Evolutionary conservation across 2,113 vertebrate genomes (phyloP).

Genomic region (Herpailurus yagouaroundi): DNA sequence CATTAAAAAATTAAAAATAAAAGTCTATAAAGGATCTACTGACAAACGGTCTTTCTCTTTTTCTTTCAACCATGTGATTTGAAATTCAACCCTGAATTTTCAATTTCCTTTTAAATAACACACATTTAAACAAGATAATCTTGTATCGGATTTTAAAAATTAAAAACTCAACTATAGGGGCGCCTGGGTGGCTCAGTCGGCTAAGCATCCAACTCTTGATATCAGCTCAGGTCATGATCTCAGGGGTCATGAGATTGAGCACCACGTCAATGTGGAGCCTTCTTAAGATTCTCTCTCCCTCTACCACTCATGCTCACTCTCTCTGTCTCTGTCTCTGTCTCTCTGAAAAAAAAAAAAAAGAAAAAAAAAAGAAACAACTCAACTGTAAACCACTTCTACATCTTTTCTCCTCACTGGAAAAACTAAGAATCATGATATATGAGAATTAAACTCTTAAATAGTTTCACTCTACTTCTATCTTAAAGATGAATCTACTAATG

Average conservation of each 20-base stretch:
- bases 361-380: background rate
- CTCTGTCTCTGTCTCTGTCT: too few relatives aligned
- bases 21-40: background rate
- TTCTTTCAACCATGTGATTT: background rate
- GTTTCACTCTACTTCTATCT: background rate
- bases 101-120: background rate
- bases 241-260: too few relatives aligned
- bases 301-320: too few relatives aligned
- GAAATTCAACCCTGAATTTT: background rate
- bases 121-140: background rate
- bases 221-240: too few relatives aligned
- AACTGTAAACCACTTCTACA: background rate
- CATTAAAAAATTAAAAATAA: background rate
- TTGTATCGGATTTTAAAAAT: background rate
- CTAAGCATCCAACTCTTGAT: too few relatives aligned
- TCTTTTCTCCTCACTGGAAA: background rate
- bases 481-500: background rate
- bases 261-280: too few relatives aligned
- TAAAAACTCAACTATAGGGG: background rate
- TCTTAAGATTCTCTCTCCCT: too few relatives aligned
- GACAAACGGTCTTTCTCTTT: background rate
- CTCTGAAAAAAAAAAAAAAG: too few relatives aligned
- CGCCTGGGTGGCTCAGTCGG: too few relatives aligned
- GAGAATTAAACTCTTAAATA: background rate
- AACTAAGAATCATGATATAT: background rate